phyloP scores from a whole-genome alignment of 1,140 invertebrate genomes.

The Bombus confusus region DNA sequence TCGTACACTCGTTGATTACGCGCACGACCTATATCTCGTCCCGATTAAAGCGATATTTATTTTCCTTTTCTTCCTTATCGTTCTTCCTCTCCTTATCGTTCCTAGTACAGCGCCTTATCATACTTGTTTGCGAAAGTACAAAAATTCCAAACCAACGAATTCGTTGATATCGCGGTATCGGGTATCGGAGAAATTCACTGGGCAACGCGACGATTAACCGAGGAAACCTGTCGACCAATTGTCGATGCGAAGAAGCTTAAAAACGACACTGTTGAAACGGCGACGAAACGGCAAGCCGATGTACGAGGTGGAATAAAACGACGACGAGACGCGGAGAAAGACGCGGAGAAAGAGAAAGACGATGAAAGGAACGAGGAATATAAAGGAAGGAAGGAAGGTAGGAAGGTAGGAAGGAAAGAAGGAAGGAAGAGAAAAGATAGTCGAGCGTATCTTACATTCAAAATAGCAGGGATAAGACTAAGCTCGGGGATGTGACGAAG shows the following conservation, averaged over 20 bases:
- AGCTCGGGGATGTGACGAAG: constrained; percentile 62
- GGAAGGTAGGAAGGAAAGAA: background rate
- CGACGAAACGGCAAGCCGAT: background rate
- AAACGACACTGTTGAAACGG: background rate
- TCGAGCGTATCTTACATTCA: constrained; percentile 74
- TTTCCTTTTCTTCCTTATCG: too few species aligned
- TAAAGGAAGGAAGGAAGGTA: background rate
- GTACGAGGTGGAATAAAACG: too few species aligned
- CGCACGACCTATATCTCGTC: background rate
- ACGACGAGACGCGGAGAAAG: too few species aligned
- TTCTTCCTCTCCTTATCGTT: fast-evolving
- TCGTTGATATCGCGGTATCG: too few species aligned
- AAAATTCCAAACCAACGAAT: too few species aligned
- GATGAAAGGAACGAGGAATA: too few species aligned
- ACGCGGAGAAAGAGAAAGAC: too few species aligned
- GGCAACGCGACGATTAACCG: too few species aligned
- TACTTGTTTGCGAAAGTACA: background rate
- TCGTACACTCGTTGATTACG: background rate
- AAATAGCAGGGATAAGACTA: constrained; percentile 76
- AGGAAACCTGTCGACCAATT: too few species aligned
- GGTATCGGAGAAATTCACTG: too few species aligned
- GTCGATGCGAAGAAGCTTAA: too few species aligned
- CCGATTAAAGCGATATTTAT: background rate
- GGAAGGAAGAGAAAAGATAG: background rate
- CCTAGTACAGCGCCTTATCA: background rate